Conservation (phyloP, 2,888 invertebrate species). For the Synergus japonicus region DNA sequence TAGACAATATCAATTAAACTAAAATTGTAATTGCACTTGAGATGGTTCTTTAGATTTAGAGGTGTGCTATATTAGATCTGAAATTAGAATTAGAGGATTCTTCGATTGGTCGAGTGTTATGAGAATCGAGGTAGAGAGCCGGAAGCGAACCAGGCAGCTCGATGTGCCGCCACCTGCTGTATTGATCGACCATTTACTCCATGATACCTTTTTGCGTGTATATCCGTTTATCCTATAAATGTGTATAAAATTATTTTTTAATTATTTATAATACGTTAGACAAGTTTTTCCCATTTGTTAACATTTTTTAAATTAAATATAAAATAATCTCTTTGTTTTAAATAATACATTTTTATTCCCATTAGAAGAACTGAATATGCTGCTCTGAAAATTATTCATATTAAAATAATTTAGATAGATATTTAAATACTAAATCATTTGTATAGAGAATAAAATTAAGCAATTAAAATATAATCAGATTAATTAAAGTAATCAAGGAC, state of each 20-base stretch:
- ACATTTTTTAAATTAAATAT: not conserved
- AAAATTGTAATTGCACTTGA: not conserved
- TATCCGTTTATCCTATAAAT: slow-evolving; percentile 41
- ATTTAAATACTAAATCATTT: too few species aligned
- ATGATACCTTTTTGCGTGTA: slow-evolving; percentile 47
- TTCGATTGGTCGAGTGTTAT: slow-evolving; percentile 62
- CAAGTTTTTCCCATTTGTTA: not conserved
- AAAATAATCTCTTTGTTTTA: not conserved
- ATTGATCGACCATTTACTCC: slow-evolving; percentile 71
- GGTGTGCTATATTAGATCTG: slow-evolving; percentile 46
- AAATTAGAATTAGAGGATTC: slow-evolving; percentile 54
- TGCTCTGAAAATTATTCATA: not conserved
- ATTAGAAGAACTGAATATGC: not conserved
- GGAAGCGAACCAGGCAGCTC: slow-evolving; percentile 70
- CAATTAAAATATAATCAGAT: too few species aligned
- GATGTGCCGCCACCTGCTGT: slow-evolving; percentile 74
- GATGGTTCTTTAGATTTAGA: not conserved
- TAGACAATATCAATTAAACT: not conserved
- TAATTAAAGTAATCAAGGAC: too few species aligned
- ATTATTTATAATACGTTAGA: not conserved
- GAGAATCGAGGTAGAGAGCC: slow-evolving; percentile 63
- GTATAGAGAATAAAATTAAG: too few species aligned
- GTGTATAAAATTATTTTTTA: slow-evolving; percentile 5
- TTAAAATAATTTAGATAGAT: not conserved
- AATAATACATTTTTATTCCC: not conserved